Evolutionary conservation across 2,888 invertebrate genomes (phyloP).

Genomic region (Troides oblongomaculatus): DNA sequence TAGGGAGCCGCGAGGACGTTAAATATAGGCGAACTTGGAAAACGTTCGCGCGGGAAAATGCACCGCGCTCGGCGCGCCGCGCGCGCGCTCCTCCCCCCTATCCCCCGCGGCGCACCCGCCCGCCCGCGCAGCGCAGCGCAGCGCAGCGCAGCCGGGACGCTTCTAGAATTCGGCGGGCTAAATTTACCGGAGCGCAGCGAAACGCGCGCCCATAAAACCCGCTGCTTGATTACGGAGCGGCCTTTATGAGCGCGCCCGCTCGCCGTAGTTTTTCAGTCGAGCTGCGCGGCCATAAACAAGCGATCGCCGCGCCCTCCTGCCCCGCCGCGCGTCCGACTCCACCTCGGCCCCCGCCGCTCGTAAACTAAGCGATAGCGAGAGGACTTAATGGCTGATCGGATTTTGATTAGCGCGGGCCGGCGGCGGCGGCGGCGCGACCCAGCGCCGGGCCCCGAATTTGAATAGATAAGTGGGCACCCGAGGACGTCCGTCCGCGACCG

Average conservation of each 20-base stretch:
- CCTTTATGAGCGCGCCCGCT: constrained; percentile 56
- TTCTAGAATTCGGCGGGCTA: constrained; percentile 65
- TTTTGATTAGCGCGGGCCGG: constrained; percentile 79
- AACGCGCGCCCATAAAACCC: constrained; percentile 49
- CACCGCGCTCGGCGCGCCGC: constrained; percentile 24
- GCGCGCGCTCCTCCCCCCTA: neutral
- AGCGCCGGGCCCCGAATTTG: constrained; percentile 73
- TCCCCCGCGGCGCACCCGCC: constrained; percentile 9
- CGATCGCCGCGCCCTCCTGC: constrained; percentile 55
- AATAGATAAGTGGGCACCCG: constrained; percentile 79
- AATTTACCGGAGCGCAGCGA: constrained; percentile 59
- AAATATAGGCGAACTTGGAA: constrained; percentile 38
- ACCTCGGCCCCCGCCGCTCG: constrained; percentile 60
- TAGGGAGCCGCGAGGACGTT: constrained; percentile 36
- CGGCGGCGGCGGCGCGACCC: constrained; percentile 57
- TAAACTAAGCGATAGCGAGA: constrained; percentile 79
- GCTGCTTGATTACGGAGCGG: constrained; percentile 75
- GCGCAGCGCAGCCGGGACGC: constrained; percentile 32
- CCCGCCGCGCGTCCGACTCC: constrained; percentile 12
- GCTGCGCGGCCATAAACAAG: constrained; percentile 74
- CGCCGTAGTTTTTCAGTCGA: constrained; percentile 73
- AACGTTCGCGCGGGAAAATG: constrained; percentile 36
- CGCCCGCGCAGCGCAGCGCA: constrained; percentile 22
- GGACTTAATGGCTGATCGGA: constrained; percentile 80
- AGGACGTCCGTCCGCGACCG: constrained; percentile 76